Conservation (phyloP, 2,113 vertebrate genomes). For the Terrapene triunguis region DNA sequence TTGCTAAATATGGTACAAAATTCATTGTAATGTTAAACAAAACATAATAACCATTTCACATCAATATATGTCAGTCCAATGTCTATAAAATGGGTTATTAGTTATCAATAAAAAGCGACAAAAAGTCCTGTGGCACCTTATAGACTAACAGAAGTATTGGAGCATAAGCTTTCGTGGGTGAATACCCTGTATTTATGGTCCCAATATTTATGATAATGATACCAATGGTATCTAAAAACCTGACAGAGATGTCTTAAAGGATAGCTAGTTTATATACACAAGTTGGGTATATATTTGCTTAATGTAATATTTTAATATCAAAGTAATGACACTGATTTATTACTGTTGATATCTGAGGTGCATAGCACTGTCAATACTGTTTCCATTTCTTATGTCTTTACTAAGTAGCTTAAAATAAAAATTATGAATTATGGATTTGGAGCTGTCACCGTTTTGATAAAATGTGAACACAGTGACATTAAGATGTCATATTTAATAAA, state of each 20-base stretch:
- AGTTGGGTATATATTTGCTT: not conserved
- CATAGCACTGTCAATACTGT: constrained; percentile 2
- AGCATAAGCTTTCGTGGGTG: no score
- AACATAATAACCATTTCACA: not conserved
- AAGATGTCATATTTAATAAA: constrained; percentile 5
- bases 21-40: not conserved
- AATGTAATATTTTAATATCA: constrained; percentile 36
- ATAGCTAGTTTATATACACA: not conserved
- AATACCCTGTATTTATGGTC: not conserved
- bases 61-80: not conserved
- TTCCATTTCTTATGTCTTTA: constrained; percentile 35
- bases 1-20: not conserved
- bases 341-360: constrained; percentile 56
- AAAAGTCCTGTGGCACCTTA: no score
- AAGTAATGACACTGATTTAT: constrained; percentile 41
- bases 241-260: not conserved
- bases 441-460: constrained; percentile 39
- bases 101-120: not conserved
- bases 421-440: constrained; percentile 34
- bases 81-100: not conserved
- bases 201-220: not conserved
- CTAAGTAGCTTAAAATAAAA: constrained; percentile 54
- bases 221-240: no score
- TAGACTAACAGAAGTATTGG: no score
- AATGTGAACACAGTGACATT: not conserved